These are phyloP conservation scores for Orchesellides sinensis DNA, from an alignment of 2,888 invertebrate species.

Conservation along the genomic window DNA sequence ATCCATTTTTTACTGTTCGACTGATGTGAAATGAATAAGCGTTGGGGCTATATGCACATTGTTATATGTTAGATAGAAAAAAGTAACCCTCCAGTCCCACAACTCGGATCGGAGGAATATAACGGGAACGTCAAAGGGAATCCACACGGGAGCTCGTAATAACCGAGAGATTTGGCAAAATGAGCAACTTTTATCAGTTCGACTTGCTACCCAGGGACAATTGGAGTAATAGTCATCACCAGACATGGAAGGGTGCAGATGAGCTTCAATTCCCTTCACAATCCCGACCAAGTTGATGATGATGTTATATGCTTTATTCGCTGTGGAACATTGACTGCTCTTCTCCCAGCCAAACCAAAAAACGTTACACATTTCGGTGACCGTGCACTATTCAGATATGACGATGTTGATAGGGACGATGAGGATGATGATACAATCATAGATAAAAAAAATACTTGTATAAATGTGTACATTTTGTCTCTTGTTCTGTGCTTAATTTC, in stretches of 20 bases:
- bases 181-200: conserved; percentile 24
- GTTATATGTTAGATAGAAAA: too few relatives aligned
- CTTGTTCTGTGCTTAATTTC: background rate
- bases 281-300: background rate
- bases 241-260: background rate
- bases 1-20: background rate
- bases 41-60: background rate
- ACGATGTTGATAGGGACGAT: conserved; percentile 19
- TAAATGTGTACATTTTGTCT: background rate
- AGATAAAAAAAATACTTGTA: conserved; percentile 21
- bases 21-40: background rate
- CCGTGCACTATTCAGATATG: background rate
- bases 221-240: background rate
- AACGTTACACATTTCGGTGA: background rate
- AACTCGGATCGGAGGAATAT: too few relatives aligned
- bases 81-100: too few relatives aligned
- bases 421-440: conserved; percentile 25
- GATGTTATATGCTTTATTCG: background rate
- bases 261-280: background rate
- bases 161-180: conserved; percentile 21
- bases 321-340: conserved; percentile 35
- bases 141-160: conserved; percentile 7
- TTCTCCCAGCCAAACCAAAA: background rate
- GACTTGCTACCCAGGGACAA: background rate
- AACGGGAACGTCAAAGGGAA: background rate